These are phyloP conservation scores for Chromis chromis DNA, from an alignment of 2,797 vertebrate species.

Conservation along the genomic window DNA sequence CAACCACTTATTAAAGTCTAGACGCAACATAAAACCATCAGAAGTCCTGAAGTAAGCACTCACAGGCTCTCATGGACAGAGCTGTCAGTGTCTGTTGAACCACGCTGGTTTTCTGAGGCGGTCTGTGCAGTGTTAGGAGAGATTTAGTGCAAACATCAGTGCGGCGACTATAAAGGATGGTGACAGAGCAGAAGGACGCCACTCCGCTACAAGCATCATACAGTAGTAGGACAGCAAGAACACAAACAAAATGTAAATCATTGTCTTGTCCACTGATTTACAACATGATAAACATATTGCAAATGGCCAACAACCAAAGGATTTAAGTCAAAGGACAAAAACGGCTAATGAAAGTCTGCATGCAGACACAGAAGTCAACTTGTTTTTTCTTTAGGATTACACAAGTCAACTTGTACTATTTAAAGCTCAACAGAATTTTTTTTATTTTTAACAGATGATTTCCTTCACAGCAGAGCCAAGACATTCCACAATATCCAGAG, in stretches of 20 bases:
- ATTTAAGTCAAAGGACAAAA: constrained; percentile 14
- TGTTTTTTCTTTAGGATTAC: constrained; percentile 25
- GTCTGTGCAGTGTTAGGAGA: constrained; percentile 46
- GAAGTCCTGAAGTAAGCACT: constrained; percentile 88
- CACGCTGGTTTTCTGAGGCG: constrained; percentile 58
- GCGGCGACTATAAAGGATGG: constrained; percentile 11
- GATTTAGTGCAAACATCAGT: constrained; percentile 39
- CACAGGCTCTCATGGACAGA: constrained; percentile 74
- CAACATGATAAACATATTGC: constrained; percentile 17
- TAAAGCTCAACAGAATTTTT: constrained; percentile 24
- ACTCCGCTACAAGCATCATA: constrained; percentile 25
- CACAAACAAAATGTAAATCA: constrained; percentile 23
- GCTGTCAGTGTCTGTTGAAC: constrained; percentile 68
- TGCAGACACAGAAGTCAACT: constrained; percentile 1
- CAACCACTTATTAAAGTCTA: constrained; percentile 98
- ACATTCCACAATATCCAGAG: constrained; percentile 70
- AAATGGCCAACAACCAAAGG: constrained; percentile 5
- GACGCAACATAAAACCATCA: constrained; percentile 96
- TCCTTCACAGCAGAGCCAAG: constrained; percentile 62
- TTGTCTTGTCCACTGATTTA: constrained; percentile 12
- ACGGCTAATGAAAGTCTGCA: not conserved
- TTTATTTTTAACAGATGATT: constrained; percentile 45
- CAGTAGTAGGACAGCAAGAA: constrained; percentile 19
- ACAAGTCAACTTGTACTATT: constrained; percentile 51
- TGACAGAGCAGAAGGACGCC: constrained; percentile 37